Evolutionary conservation across 2,113 vertebrate genomes (phyloP), one percentile per base, ranked within the genome.

Genomic region (Callocephalon fimbriatum): DNA sequence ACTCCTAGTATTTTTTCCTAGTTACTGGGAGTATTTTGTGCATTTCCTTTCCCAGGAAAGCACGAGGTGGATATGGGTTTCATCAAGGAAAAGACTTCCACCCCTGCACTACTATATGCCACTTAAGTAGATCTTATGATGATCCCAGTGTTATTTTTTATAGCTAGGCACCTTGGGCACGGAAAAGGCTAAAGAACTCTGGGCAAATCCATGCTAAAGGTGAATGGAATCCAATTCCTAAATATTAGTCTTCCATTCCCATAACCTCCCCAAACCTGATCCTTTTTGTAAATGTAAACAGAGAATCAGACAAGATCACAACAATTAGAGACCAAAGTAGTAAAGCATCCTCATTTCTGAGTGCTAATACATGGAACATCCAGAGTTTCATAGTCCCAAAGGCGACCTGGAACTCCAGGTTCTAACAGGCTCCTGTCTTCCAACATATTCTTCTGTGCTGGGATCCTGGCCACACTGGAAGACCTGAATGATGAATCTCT

Each of bases 381-480:
- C 27, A 35, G 35, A 51, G 45, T 29, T 71, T 29, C 15, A 13
- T 3, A 67, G 59, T 56, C 40, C 44, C 2, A 11, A 72, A 16
- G 51, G 40, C 19, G 11, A 38, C 14, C 45, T 15, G 32, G 51
- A 59, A 75, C 48, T 35, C 42, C 20, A 40, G 50, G 14, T 40
- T 56, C 67, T 50, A 61, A 83, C 10, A 61, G 13, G 31, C 9
- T 20, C 44, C 65, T 86, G 38, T 15, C 59, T 62, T 80, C 29
- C 8, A 48, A 98, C 97, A 97, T 98, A 26, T 98, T 98, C 63
- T 98, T 98, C 75, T 96, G 95, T 44, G 97, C 86, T 0, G 98
- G 98, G 26, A 93, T 98, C 62, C 89, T 98, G 93, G 98, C 98
- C 61, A 96, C 79, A 8, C 74, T 98, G 88, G 97, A 99, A 88